Percentiles rank a stretch among this genome's conserved stretches.
phyloP scores from a whole-genome alignment of 1,140 invertebrate species.

The Listronotus oregonensis region DNA sequence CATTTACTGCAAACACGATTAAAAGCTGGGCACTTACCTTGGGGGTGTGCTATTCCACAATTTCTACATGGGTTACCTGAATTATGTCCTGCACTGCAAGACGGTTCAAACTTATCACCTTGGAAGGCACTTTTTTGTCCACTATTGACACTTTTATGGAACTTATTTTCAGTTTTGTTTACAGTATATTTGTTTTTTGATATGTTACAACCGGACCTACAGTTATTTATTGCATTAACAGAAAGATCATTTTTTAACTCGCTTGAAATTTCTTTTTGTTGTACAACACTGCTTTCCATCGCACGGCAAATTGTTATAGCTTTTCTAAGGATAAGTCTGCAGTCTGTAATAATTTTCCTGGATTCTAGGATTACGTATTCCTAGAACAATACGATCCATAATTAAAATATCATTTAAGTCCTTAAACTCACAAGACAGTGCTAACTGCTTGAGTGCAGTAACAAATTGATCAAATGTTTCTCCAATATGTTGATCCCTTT shows the following conservation, averaged over 20 bases:
- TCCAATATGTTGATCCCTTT: slow-evolving; percentile 27
- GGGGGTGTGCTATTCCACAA: neutral
- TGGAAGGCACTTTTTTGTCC: too few relatives aligned
- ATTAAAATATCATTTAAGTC: slow-evolving; percentile 21
- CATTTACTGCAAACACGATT: neutral
- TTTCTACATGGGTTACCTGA: neutral
- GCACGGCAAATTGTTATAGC: slow-evolving; percentile 18
- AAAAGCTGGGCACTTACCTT: slow-evolving; percentile 16
- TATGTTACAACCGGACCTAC: too few relatives aligned
- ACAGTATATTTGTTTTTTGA: too few relatives aligned
- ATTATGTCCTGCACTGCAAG: too few relatives aligned
- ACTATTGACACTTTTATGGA: too few relatives aligned
- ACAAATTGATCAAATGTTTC: slow-evolving; percentile 42
- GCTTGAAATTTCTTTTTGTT: too few relatives aligned
- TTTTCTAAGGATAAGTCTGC: slow-evolving; percentile 2
- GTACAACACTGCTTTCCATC: too few relatives aligned
- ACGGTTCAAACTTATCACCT: too few relatives aligned
- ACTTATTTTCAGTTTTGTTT: too few relatives aligned
- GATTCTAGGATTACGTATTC: slow-evolving; percentile 10
- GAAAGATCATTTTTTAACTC: too few relatives aligned
- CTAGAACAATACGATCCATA: slow-evolving; percentile 21
- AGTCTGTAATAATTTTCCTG: slow-evolving; percentile 23
- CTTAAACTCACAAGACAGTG: slow-evolving; percentile 27
- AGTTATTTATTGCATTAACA: too few relatives aligned
- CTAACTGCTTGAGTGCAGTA: slow-evolving; percentile 31